Evolutionary conservation across 2,113 vertebrate species (phyloP).

Genomic region (Trogon surrucura): DNA sequence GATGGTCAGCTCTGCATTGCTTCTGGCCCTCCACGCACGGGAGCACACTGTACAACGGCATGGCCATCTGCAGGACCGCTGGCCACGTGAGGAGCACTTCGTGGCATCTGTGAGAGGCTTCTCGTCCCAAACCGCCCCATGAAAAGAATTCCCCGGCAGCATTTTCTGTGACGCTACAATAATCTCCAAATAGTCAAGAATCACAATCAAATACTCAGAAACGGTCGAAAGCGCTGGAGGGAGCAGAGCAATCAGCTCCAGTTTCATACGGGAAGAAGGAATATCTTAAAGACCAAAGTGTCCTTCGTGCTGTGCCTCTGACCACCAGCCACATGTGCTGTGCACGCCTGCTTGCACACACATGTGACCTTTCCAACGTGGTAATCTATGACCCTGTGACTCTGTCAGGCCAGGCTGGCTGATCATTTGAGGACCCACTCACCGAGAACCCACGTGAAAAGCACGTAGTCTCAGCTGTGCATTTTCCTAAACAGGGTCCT

Average conservation of each 20-base stretch:
- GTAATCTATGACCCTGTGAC: neutral
- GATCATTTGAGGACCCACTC: neutral
- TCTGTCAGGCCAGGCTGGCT: neutral
- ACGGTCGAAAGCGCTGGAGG: neutral
- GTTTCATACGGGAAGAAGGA: neutral
- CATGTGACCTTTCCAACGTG: too few species aligned
- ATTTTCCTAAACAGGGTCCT: neutral
- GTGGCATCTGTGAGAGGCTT: neutral
- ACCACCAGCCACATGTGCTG: neutral
- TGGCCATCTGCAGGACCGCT: neutral
- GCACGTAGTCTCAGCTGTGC: neutral
- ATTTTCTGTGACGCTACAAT: neutral
- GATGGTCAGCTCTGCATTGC: neutral
- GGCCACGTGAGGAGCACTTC: neutral
- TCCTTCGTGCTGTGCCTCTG: neutral
- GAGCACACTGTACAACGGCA: neutral
- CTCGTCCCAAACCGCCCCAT: neutral
- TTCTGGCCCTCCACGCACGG: neutral
- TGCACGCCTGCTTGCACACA: fast-evolving
- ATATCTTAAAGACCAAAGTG: neutral
- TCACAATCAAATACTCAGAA: neutral
- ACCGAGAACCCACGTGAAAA: neutral
- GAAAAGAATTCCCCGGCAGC: neutral
- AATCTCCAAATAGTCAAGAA: neutral
- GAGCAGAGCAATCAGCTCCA: neutral